Evolutionary conservation across 2,113 vertebrate species (phyloP).

Genomic region (Daphoenositta chrysoptera): DNA sequence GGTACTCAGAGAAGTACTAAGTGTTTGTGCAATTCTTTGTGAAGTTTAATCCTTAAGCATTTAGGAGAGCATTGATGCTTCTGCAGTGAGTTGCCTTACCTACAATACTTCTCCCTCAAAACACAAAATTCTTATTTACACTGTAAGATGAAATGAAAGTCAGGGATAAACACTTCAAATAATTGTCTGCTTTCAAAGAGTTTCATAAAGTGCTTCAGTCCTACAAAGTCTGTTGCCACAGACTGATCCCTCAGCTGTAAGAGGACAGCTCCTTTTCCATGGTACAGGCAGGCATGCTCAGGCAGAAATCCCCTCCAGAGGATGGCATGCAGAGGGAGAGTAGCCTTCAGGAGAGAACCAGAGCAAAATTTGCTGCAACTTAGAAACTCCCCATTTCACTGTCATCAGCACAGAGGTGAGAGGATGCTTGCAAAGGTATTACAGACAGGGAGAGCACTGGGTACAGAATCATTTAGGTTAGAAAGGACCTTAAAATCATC

Average conservation of each 20-base stretch:
- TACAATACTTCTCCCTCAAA: neutral
- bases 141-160: neutral
- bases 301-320: neutral
- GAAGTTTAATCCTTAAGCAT: neutral
- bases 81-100: neutral
- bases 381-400: neutral
- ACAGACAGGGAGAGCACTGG: neutral
- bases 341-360: neutral
- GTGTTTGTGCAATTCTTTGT: neutral
- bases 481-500: neutral
- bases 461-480: neutral
- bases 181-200: neutral
- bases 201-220: neutral
- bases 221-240: neutral
- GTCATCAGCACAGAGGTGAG: neutral
- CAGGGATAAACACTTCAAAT: neutral
- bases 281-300: neutral
- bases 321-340: neutral
- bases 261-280: neutral
- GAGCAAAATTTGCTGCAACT: neutral
- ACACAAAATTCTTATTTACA: neutral
- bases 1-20: neutral
- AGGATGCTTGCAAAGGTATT: neutral
- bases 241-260: neutral
- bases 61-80: neutral